phyloP scores from a whole-genome alignment of 2,113 vertebrate species.

The Erythrocercus mccallii region DNA sequence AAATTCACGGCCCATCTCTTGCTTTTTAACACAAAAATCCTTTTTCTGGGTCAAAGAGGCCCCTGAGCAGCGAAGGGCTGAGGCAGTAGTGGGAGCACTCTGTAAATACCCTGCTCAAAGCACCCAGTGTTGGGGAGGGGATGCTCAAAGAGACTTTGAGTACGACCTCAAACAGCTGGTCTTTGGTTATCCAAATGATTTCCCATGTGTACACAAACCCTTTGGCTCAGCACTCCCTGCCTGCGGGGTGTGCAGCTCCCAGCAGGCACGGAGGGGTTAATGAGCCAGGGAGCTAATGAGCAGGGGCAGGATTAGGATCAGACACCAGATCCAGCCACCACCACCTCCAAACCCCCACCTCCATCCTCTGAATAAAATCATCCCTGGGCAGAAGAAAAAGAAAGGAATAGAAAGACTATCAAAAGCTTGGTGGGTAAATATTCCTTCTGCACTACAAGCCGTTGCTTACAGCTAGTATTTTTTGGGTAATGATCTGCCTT shows the following conservation, averaged over 20 bases:
- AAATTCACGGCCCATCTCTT: slow-evolving; percentile 12
- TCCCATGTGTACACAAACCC: background rate
- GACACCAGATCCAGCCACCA: background rate
- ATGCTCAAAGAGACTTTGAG: background rate
- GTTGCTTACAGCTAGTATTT: slow-evolving; percentile 58
- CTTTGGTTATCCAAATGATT: background rate
- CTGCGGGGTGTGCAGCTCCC: background rate
- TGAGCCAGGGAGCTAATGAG: background rate
- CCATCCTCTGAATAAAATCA: background rate
- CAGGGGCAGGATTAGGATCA: background rate
- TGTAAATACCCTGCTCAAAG: background rate
- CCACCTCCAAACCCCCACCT: background rate
- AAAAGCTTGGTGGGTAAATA: slow-evolving; percentile 24
- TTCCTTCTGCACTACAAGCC: slow-evolving; percentile 22
- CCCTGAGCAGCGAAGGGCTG: background rate
- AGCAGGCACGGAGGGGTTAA: background rate
- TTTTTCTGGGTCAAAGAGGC: slow-evolving; percentile 25
- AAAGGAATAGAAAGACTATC: background rate
- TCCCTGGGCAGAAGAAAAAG: background rate
- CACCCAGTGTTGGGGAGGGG: background rate
- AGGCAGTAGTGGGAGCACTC: background rate
- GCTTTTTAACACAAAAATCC: slow-evolving; percentile 32
- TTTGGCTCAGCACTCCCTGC: background rate
- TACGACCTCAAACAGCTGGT: background rate
- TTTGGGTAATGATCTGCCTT: slow-evolving; percentile 44